Evolutionary conservation across 2,113 vertebrate species (phyloP).

Genomic region (Thoracochromis brauschi): DNA sequence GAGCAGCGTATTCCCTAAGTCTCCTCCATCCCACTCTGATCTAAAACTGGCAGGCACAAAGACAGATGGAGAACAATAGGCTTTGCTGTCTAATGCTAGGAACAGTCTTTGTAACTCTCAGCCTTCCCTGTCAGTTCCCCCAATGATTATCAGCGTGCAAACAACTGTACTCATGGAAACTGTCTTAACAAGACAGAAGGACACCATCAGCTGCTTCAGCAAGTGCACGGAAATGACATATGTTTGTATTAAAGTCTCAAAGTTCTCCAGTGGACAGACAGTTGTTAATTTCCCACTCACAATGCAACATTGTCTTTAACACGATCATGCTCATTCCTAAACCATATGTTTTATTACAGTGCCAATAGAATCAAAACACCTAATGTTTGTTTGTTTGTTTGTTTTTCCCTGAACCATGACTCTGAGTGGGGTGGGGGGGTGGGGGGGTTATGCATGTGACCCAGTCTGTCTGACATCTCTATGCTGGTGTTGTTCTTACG

Average conservation of each 20-base stretch:
- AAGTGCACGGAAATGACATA: not conserved
- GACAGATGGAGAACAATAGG: conserved; percentile 60
- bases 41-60: conserved; percentile 59
- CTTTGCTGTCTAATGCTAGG: conserved; percentile 42
- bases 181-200: not conserved
- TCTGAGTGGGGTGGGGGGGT: not conserved
- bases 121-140: conserved; percentile 12
- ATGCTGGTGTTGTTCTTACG: not conserved
- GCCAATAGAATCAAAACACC: not conserved
- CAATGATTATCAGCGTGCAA: conserved; percentile 44
- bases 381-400: not conserved
- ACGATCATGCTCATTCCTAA: not conserved
- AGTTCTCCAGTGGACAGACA: not conserved
- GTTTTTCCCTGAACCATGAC: not conserved
- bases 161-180: not conserved
- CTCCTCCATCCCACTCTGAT: conserved; percentile 51
- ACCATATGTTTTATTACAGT: not conserved
- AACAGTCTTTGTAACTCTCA: conserved; percentile 50
- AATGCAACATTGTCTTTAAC: not conserved
- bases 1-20: conserved; percentile 38
- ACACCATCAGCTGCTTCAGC: not conserved
- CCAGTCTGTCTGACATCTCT: not conserved
- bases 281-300: not conserved
- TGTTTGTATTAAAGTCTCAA: not conserved
- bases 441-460: not conserved